These are phyloP conservation scores for Lasioglossum leucozonium DNA, from an alignment of 2,888 invertebrate genomes.

Conservation along the genomic window DNA sequence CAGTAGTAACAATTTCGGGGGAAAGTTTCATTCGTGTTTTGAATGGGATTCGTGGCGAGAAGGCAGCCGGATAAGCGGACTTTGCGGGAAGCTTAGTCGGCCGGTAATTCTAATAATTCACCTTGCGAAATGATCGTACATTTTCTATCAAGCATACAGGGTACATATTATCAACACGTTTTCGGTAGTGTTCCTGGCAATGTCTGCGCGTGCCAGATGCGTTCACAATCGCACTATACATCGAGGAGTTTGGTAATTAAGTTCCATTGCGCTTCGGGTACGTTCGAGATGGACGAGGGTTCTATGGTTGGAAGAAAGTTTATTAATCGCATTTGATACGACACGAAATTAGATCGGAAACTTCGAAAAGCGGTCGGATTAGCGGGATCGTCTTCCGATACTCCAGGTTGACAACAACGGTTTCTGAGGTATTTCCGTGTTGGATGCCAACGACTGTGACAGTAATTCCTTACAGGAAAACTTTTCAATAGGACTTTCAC, in stretches of 20 bases:
- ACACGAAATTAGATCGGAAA: constrained; percentile 4
- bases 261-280: constrained; percentile 2
- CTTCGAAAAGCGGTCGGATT: background rate
- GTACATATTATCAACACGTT: background rate
- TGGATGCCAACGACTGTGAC: background rate
- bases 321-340: constrained; percentile 37
- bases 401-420: background rate
- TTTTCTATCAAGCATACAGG: background rate
- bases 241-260: background rate
- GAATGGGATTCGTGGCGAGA: background rate
- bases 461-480: background rate
- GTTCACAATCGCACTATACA: background rate
- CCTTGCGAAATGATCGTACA: background rate
- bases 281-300: background rate
- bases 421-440: background rate
- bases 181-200: background rate
- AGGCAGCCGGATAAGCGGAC: background rate
- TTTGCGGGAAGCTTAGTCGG: background rate
- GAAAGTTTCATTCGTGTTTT: background rate
- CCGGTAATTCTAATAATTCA: background rate
- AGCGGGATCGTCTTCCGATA: background rate
- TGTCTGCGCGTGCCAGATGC: background rate
- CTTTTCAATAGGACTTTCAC: background rate
- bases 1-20: too few relatives aligned
- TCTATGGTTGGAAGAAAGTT: constrained; percentile 8